phyloP scores from a whole-genome alignment of 2,888 invertebrate genomes.

The Lutraria lutraria region DNA sequence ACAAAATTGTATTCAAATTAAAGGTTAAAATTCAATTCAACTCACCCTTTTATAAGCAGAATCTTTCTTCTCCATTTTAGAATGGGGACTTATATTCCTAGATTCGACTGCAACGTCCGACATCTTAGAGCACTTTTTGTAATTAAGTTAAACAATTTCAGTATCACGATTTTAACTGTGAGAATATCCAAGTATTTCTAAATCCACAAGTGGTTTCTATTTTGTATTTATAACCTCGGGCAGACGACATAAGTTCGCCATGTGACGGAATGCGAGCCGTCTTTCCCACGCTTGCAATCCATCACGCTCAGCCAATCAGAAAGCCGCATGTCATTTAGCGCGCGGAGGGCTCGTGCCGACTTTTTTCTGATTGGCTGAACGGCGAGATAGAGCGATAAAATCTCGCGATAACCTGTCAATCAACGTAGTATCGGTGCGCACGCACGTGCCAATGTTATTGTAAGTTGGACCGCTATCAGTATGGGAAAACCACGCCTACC shows the following conservation, averaged over 20 bases:
- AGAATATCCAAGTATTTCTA: constrained; percentile 41
- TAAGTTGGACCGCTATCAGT: constrained; percentile 75
- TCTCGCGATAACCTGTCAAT: constrained; percentile 74
- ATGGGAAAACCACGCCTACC: constrained; percentile 83
- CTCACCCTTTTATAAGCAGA: constrained; percentile 70
- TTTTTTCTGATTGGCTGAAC: constrained; percentile 69
- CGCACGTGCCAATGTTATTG: constrained; percentile 80
- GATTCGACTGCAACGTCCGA: constrained; percentile 59
- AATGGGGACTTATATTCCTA: constrained; percentile 54
- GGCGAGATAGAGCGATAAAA: constrained; percentile 58
- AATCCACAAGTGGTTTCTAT: constrained; percentile 69
- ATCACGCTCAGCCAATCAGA: constrained; percentile 78
- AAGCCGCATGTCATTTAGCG: constrained; percentile 50
- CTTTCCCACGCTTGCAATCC: constrained; percentile 83
- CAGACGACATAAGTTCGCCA: constrained; percentile 77
- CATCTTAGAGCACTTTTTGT: constrained; percentile 50
- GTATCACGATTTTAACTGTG: constrained; percentile 4
- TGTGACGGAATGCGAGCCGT: constrained; percentile 80
- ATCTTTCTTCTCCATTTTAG: constrained; percentile 65
- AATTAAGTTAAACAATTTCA: constrained; percentile 28
- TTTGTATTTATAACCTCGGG: constrained; percentile 74
- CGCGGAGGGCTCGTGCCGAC: constrained; percentile 66
- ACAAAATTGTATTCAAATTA: not conserved
- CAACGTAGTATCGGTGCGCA: constrained; percentile 73
- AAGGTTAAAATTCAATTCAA: constrained; percentile 18